A percentile compares a stretch with the other conserved stretches of the same genome.
Conservation (phyloP, 1,140 invertebrate genomes). For the Helicoverpa armigera region DNA sequence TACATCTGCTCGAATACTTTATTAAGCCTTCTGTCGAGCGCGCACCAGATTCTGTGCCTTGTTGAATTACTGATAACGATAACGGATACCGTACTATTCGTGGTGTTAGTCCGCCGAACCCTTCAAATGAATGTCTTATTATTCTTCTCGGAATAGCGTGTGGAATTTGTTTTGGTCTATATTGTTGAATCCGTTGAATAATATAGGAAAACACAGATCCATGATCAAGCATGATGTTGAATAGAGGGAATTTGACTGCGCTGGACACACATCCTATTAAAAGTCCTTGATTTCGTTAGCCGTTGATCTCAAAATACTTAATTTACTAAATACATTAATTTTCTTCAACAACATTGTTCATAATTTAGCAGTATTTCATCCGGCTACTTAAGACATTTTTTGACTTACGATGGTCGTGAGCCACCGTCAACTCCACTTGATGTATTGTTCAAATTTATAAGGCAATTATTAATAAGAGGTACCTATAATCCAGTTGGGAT, state of each 20-base stretch:
- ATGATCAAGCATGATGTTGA: too few relatives aligned
- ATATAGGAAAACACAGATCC: neutral
- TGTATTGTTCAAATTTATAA: slow-evolving; percentile 65
- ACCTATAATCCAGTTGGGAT: slow-evolving; percentile 46
- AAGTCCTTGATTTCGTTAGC: slow-evolving; percentile 4
- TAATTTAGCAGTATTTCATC: slow-evolving; percentile 21
- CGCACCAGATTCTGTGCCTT: slow-evolving; percentile 62
- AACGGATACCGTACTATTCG: slow-evolving; percentile 51
- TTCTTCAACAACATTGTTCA: slow-evolving; percentile 37
- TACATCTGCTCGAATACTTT: slow-evolving; percentile 85
- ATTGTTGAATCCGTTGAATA: too few relatives aligned
- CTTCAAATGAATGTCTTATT: slow-evolving; percentile 13
- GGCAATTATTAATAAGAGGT: slow-evolving; percentile 65
- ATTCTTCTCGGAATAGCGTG: neutral
- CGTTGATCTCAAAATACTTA: slow-evolving; percentile 19
- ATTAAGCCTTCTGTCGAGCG: slow-evolving; percentile 82
- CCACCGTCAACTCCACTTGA: slow-evolving; percentile 63
- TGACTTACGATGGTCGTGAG: slow-evolving; percentile 68
- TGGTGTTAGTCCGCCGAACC: slow-evolving; percentile 20
- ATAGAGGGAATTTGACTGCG: too few relatives aligned
- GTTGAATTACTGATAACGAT: slow-evolving; percentile 61
- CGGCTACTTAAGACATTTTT: slow-evolving; percentile 57
- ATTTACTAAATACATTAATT: neutral
- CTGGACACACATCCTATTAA: too few relatives aligned
- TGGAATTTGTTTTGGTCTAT: too few relatives aligned